Evolutionary conservation across 2,113 vertebrate genomes (phyloP).

Genomic region (Chlorodrepanis virens): DNA sequence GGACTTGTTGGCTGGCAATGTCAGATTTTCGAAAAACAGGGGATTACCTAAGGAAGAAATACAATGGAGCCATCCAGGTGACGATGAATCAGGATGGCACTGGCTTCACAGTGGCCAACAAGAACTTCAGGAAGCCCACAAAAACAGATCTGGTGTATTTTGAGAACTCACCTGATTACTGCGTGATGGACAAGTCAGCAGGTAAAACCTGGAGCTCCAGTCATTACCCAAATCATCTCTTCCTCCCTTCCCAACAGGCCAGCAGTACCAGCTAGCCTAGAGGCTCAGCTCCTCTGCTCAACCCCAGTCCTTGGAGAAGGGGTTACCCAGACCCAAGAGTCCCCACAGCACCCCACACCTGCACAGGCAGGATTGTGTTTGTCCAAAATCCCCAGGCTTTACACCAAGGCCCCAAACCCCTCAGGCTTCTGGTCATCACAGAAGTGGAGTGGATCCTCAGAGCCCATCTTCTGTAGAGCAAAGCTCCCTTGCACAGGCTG

Average conservation of each 20-base stretch:
- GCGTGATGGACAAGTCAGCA: conserved; percentile 93
- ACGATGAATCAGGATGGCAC: conserved; percentile 96
- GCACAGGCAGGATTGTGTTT: neutral
- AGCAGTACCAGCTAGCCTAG: neutral
- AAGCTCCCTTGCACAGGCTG: neutral
- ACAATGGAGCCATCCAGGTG: conserved; percentile 95
- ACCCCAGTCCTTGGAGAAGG: too few species aligned
- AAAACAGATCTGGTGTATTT: conserved; percentile 98
- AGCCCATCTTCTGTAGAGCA: neutral
- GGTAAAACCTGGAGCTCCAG: conserved; percentile 73
- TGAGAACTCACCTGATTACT: conserved; percentile 97
- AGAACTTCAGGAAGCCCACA: conserved; percentile 92
- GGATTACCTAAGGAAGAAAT: conserved; percentile 91
- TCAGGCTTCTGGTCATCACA: too few species aligned
- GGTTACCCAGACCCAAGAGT: neutral
- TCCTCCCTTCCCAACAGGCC: neutral
- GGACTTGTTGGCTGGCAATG: conserved; percentile 97
- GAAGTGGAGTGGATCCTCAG: neutral
- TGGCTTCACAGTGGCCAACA: conserved; percentile 91
- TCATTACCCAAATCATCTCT: neutral
- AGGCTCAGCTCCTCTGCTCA: neutral
- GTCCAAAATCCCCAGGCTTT: neutral
- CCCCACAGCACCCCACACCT: neutral
- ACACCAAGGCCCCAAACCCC: neutral
- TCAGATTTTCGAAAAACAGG: conserved; percentile 95